Evolutionary conservation across 2,113 vertebrate species (phyloP).

Genomic region (human (Homo sapiens)): DNA sequence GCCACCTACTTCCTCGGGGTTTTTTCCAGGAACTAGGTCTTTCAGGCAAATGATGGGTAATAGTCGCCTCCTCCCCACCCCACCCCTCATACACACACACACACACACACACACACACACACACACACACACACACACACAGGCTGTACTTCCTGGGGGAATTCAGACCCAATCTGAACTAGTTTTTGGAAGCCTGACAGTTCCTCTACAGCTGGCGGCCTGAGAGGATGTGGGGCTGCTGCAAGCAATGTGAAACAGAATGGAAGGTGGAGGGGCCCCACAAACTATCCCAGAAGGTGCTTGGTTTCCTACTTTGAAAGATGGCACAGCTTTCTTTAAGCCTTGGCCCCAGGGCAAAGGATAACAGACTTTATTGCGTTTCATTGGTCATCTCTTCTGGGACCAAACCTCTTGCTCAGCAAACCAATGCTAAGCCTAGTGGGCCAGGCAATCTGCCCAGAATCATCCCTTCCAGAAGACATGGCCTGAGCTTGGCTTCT

Average conservation of each 20-base stretch:
- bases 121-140: background rate
- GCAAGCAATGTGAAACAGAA: background rate
- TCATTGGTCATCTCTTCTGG: background rate
- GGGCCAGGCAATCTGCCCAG: fast-evolving
- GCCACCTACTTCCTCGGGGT: slow-evolving; percentile 24
- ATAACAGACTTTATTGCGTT: background rate
- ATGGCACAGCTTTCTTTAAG: background rate
- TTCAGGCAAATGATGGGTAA: slow-evolving; percentile 2
- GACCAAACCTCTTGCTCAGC: background rate
- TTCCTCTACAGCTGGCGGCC: slow-evolving; percentile 21
- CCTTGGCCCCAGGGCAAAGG: background rate
- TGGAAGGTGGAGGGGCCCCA: background rate
- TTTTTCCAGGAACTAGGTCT: slow-evolving; percentile 49
- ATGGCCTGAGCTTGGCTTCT: background rate
- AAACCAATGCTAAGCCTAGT: background rate
- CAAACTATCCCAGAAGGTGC: background rate
- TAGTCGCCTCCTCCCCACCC: background rate
- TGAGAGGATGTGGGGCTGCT: slow-evolving; percentile 41
- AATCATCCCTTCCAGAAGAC: background rate
- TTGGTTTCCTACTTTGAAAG: background rate
- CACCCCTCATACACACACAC: background rate
- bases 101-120: background rate
- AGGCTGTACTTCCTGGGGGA: slow-evolving; percentile 70
- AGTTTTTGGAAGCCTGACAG: slow-evolving; percentile 47
- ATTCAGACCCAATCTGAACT: slow-evolving; percentile 70